Evolutionary conservation across 64 coral and sea anemone genomes (phyloP).

Genomic region (Exaiptasia diaphana): DNA sequence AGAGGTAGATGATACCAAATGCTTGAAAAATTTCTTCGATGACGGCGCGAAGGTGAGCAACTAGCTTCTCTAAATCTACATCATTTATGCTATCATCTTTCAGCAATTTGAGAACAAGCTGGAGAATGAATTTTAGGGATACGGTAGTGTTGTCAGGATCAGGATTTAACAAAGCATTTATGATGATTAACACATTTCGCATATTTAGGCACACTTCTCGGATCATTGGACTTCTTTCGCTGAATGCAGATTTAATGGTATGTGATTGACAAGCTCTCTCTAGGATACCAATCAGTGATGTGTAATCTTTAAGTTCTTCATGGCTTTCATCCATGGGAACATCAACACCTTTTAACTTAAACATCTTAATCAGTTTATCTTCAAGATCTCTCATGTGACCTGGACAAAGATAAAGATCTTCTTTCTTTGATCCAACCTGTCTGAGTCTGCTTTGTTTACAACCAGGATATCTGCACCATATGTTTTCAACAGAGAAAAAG

Average conservation of each 20-base stretch:
- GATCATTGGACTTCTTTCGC: background rate
- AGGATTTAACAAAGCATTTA: constrained; percentile 23
- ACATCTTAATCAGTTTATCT: background rate
- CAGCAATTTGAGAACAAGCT: background rate
- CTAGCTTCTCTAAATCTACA: background rate
- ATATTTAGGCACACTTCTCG: background rate
- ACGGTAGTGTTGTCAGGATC: background rate
- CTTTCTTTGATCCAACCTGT: background rate
- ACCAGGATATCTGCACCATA: constrained; percentile 13
- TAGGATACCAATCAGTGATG: background rate
- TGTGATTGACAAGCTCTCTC: background rate
- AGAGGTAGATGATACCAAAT: constrained; percentile 30
- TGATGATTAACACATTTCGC: constrained; percentile 27
- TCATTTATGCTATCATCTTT: background rate
- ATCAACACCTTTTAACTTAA: background rate
- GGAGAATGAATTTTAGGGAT: background rate
- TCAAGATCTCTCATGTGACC: background rate
- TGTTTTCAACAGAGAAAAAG: background rate
- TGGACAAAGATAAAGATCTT: constrained; percentile 56
- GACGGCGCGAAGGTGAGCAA: background rate
- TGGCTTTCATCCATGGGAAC: background rate
- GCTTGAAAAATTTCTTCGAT: background rate
- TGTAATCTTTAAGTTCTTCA: constrained; percentile 10
- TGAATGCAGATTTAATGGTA: background rate
- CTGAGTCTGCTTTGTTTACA: background rate